Evolutionary conservation across 2,113 vertebrate genomes (phyloP), one percentile per base, ranked within the genome.

Genomic region (Benitochromis conjunctus): DNA sequence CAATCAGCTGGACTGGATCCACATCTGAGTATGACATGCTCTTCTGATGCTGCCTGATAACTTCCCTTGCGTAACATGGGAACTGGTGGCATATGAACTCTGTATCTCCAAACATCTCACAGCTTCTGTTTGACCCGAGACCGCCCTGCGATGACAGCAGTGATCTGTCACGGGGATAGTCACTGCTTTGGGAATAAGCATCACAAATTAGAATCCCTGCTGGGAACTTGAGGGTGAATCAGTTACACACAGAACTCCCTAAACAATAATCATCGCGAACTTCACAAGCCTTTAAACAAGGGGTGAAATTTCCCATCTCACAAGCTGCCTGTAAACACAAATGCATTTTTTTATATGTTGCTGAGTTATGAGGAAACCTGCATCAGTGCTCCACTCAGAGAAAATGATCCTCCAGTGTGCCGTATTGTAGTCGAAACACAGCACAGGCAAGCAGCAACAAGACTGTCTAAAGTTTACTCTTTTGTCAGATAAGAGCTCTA

Each of bases 381-480:
- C 14, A 48, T 74, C 86, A 34, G 80, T 90, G 31, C 10, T 46
- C 46, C 41, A 9, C 43, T 79, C 3, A 13, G 79, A 69, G 58
- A 77, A 81, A 81, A 64, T 5, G 82, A 85, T 86, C 79, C 53
- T 64, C 19, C 81, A 3, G 1, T 19, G 82, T 19, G 31, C 21
- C 5, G 38, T n/a, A 14, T 89, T 86, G 80, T 66, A 53, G 74
- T 66, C 1, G 24, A 74, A 46, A 74, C 64, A 83, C 85, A 86
- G 87, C 85, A 86, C 62, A 91, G 92, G 54, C 94, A 95, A 91
- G 94, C 92, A 21, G 78, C 82, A 76, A 94, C 94, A 95, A 16
- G 94, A 91, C 92, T 86, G 78, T 89, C 89, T 91, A 89, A 93
- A 94, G 90, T 94, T 88, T 83, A 92, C 89, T 92, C 86, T 90